Evolutionary conservation across 1,140 invertebrate species (phyloP).

Genomic region (Trichomalopsis sarcophagae): DNA sequence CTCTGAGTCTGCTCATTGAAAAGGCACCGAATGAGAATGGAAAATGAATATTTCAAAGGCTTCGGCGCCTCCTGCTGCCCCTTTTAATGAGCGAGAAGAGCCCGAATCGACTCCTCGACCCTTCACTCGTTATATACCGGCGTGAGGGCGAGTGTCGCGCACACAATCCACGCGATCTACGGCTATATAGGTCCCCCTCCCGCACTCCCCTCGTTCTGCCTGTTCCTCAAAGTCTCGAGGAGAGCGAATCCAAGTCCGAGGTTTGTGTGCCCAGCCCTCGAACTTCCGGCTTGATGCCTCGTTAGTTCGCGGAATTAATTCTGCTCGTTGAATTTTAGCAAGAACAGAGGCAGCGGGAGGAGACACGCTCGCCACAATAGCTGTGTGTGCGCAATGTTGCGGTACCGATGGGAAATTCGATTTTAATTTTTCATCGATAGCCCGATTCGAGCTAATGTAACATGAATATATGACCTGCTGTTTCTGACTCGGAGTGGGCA

Average conservation of each 20-base stretch:
- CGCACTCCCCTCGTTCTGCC: conserved; percentile 24
- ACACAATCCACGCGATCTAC: conserved; percentile 19
- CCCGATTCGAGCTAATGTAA: too few relatives aligned
- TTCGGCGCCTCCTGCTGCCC: not conserved
- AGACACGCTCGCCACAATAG: conserved; percentile 45
- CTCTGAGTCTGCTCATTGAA: conserved; percentile 27
- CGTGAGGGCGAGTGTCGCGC: not conserved
- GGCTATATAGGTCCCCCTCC: not conserved
- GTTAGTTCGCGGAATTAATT: conserved; percentile 65
- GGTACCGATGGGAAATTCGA: not conserved
- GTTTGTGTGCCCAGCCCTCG: conserved; percentile 62
- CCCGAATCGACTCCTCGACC: conserved; percentile 27
- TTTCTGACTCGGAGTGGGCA: too few relatives aligned
- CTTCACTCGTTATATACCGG: conserved; percentile 21
- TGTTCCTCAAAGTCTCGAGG: conserved; percentile 60
- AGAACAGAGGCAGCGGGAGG: not conserved
- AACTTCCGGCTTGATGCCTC: conserved; percentile 64
- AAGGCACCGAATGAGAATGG: conserved; percentile 33
- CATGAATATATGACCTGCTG: too few relatives aligned
- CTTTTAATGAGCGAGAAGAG: conserved; percentile 43
- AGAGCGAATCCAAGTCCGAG: conserved; percentile 62
- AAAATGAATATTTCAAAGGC: conserved; percentile 50
- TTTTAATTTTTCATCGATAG: not conserved
- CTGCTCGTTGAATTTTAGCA: conserved; percentile 63
- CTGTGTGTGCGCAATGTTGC: conserved; percentile 23